Evolutionary conservation across 2,888 invertebrate genomes (phyloP).

Genomic region (Latrodectus hesperus): DNA sequence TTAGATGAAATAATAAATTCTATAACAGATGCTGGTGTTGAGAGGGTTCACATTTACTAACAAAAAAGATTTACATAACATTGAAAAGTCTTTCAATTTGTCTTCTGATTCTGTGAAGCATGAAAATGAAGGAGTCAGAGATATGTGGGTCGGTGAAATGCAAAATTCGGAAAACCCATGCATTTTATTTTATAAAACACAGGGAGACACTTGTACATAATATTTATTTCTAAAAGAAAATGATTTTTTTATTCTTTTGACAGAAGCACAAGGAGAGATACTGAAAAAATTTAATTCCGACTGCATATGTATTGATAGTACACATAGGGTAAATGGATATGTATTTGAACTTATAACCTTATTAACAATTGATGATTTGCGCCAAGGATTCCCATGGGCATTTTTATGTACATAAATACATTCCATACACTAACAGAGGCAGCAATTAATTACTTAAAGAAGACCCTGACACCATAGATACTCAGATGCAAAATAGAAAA

Average conservation of each 20-base stretch:
- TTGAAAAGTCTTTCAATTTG: no score
- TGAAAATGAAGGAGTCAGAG: neutral
- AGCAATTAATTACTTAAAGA: no score
- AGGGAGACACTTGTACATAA: neutral
- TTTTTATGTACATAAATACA: no score
- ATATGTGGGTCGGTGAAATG: neutral
- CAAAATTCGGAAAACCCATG: neutral
- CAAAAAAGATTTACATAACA: no score
- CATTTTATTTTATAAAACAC: neutral
- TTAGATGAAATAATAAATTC: no score
- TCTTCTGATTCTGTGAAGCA: no score
- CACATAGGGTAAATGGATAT: conserved; percentile 18
- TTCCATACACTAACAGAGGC: no score
- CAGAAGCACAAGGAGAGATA: neutral
- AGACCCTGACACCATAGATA: no score
- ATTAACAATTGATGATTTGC: conserved; percentile 15
- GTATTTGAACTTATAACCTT: conserved; percentile 28
- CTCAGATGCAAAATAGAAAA: no score
- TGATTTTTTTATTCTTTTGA: neutral
- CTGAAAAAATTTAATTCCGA: neutral
- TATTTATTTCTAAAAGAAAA: neutral
- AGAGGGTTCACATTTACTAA: no score
- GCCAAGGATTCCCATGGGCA: conserved; percentile 27
- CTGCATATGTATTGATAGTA: conserved; percentile 16
- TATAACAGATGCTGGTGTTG: no score